Base-by-base conservation (phyloP, 2,888 invertebrate genomes). In the Acanthopleura granulata region DNA sequence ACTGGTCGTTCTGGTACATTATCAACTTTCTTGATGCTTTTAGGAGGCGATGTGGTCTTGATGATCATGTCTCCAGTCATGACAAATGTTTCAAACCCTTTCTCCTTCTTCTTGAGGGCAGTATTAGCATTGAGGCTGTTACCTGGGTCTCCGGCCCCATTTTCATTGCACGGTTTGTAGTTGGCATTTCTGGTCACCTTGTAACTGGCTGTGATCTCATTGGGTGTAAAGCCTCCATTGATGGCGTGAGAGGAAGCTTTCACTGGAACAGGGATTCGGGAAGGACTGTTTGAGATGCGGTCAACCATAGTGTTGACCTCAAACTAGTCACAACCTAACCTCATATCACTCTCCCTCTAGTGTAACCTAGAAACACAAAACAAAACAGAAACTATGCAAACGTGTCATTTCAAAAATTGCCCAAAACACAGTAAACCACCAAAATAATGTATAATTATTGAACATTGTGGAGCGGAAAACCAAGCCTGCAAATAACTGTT, bases 1-100 rank as follows among this genome's bases (percentile, higher is more conserved):
- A 40, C 40, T 30, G 71, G 30, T 12, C 49, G 30, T 49, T 71
- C 49, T 29, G 71, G 30, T 71, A 40, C 71, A 25, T 72, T 72
- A n/a, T 72, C 51, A 51, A 50, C 50, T 66, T 66, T 66, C 66
- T 66, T 66, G 25, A 27, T 16, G n/a, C 69, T 69, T 49, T 74
- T 74, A 49, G 80, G 95, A 92, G 78, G 83, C 72, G 85, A 84
- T 50, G 97, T 96, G 83, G 97, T 93, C 91, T 97, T 97, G 84
- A 98, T 93, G 90, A 98, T 97, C 88, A 97, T 94, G 91, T 98
- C 97, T 70, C 98, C 98, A 49, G 98, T 98, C 98, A 98, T 98
- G 94, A 97, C 96, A 93, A 96, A 98, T 76, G 89, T 89, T 78
- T 89, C 89, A 83, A 87, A 89, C 40, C 88, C 86, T 77, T 85